Evolutionary conservation across 2,888 invertebrate genomes (phyloP), one percentile per base, ranked within the genome.

Genomic region (Leptinotarsa haldemani): DNA sequence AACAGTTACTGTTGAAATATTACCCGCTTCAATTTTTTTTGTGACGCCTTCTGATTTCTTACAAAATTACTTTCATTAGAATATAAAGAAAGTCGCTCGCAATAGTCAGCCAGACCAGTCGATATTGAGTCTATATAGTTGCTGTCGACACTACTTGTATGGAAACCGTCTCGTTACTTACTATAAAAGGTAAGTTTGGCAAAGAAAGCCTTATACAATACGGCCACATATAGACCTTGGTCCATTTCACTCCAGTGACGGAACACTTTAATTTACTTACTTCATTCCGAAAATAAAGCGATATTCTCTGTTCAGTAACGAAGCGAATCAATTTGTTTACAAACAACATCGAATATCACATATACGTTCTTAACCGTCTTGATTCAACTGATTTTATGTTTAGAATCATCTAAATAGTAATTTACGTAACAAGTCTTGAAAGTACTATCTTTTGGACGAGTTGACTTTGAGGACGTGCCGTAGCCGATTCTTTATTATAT

Each of bases 131-230:
- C 61, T 61, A 61, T 61, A 61, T 61, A 61, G 61, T 61, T 61
- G 61, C n/a, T 61, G 40, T 75, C 75, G 71, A 71, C 75, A 72
- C 70, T 70, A 63, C 77, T 69, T 71, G 74, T 77, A 76, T 73
- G 75, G 76, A 74, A 71, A 75, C 73, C 77, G 76, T 78, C 78
- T 80, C 76, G 69, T 68, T 75, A 76, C 76, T 74, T 74, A 71
- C 81, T 80, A 80, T 81, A 80, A 81, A 81, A 78, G 81, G 81
- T 75, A 78, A 80, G 72, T 79, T 78, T 77, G 71, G 77, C 77
- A 74, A 79, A 80, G 81, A 80, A 79, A 79, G 79, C 79, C 81
- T 79, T 80, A 80, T 80, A 80, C 74, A 78, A 78, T 78, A 69
- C 74, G 70, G 69, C 75, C 68, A 72, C 66, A 74, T 70, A 73